phyloP scores from a whole-genome alignment of 2,888 invertebrate genomes.

The Hanleya hanleyi region DNA sequence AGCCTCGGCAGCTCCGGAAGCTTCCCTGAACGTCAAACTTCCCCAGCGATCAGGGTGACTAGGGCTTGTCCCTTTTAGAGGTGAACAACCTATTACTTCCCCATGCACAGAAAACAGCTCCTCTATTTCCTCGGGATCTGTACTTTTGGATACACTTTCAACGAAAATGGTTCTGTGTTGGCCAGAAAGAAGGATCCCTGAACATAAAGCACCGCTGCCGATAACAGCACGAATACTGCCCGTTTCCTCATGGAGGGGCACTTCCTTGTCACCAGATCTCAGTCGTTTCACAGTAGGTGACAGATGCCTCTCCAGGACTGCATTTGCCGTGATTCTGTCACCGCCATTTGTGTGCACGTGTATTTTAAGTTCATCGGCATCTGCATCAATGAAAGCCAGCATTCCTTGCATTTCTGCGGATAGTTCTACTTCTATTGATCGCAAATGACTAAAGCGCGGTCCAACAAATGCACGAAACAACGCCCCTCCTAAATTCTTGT shows the following conservation, averaged over 20 bases:
- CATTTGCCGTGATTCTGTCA: neutral
- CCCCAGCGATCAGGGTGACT: conserved; percentile 43
- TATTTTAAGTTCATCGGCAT: conserved; percentile 27
- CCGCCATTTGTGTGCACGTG: neutral
- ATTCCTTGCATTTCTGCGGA: conserved; percentile 23
- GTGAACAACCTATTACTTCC: conserved; percentile 30
- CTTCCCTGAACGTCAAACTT: conserved; percentile 41
- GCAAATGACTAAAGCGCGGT: conserved; percentile 43
- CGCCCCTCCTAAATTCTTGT: conserved; percentile 44
- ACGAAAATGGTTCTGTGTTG: conserved; percentile 48
- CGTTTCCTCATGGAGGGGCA: neutral
- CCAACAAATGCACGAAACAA: conserved; percentile 51
- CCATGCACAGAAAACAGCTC: conserved; percentile 43
- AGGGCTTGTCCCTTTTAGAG: neutral
- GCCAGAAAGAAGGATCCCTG: conserved; percentile 49
- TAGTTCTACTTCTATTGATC: conserved; percentile 42
- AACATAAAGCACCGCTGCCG: conserved; percentile 44
- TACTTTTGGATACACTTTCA: conserved; percentile 15
- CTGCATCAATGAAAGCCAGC: conserved; percentile 49
- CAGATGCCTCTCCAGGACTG: neutral
- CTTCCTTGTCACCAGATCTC: neutral
- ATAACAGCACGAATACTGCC: conserved; percentile 41
- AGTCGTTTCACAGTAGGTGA: neutral
- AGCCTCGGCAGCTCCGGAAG: conserved; percentile 27
- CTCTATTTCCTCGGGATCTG: conserved; percentile 23